Evolutionary conservation across 2,113 vertebrate genomes (phyloP).

Genomic region (Gallinago paraguaiae): DNA sequence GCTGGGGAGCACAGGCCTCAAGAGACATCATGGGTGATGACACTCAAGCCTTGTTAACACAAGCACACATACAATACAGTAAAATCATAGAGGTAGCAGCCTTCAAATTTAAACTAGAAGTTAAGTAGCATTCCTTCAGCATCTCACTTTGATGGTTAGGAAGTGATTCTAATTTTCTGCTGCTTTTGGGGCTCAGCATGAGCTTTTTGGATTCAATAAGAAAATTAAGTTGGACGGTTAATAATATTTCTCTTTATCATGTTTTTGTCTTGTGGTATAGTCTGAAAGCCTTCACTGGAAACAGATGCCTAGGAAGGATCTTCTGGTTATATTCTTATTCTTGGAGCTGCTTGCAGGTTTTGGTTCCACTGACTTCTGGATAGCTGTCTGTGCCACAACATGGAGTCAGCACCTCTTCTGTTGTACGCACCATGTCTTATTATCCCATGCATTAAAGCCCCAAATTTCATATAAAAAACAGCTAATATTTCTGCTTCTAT

Average conservation of each 20-base stretch:
- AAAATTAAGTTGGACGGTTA: neutral
- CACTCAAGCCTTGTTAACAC: neutral
- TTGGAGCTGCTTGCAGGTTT: neutral
- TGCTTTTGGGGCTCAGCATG: neutral
- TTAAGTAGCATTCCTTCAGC: neutral
- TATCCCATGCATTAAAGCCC: neutral
- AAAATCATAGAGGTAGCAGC: neutral
- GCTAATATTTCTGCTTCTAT: slow-evolving; percentile 13
- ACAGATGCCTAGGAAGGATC: neutral
- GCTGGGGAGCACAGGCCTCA: neutral
- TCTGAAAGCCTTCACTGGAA: neutral
- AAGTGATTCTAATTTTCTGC: neutral
- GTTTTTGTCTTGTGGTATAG: neutral
- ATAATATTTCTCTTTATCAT: neutral
- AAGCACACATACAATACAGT: neutral
- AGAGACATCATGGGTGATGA: accelerated
- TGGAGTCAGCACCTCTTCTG: neutral
- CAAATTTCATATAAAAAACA: neutral
- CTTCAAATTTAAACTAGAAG: neutral
- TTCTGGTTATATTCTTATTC: neutral
- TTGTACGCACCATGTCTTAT: neutral
- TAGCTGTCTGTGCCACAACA: neutral
- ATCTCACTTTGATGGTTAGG: neutral
- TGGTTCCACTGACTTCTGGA: neutral
- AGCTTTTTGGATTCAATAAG: neutral